These are phyloP conservation scores for Euproctis similis DNA, from an alignment of 2,888 invertebrate genomes.

Conservation along the genomic window DNA sequence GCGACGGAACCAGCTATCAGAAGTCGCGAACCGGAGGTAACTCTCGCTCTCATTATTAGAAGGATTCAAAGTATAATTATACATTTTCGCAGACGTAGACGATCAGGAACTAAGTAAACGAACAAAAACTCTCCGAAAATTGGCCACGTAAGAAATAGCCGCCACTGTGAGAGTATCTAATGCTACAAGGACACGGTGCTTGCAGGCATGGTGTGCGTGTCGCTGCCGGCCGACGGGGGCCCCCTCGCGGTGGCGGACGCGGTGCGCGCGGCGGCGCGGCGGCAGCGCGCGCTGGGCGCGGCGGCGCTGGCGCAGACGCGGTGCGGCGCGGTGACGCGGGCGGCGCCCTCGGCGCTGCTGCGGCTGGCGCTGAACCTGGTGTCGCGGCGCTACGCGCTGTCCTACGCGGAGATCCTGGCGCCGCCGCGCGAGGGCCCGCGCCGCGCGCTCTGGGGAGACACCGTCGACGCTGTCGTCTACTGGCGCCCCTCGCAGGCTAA, in stretches of 20 bases:
- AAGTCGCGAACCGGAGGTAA: constrained; percentile 73
- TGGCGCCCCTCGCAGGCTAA: constrained; percentile 87
- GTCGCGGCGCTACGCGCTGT: constrained; percentile 80
- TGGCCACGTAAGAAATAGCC: too few relatives aligned
- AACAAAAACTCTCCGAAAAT: too few relatives aligned
- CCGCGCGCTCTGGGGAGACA: constrained; percentile 79
- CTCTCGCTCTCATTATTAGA: constrained; percentile 7
- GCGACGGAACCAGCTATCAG: constrained; percentile 62
- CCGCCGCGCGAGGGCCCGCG: constrained; percentile 51
- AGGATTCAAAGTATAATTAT: too few relatives aligned
- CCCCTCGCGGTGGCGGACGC: constrained; percentile 52
- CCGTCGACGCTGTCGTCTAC: constrained; percentile 78
- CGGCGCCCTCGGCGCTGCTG: constrained; percentile 75
- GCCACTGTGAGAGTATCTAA: too few relatives aligned
- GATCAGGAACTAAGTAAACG: too few relatives aligned
- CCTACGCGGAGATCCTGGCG: constrained; percentile 76
- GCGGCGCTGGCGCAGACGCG: constrained; percentile 68
- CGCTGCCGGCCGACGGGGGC: constrained; percentile 73
- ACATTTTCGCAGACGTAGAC: too few relatives aligned
- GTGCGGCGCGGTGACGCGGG: constrained; percentile 76
- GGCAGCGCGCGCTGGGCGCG: constrained; percentile 70
- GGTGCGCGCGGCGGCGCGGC: constrained; percentile 46
- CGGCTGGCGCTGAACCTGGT: constrained; percentile 76
- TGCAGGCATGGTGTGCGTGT: constrained; percentile 79
- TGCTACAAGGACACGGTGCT: too few relatives aligned